Evolutionary conservation across 2,113 vertebrate species (phyloP), one percentile per base, ranked within the genome.

Genomic region (Amblyornis subalaris): DNA sequence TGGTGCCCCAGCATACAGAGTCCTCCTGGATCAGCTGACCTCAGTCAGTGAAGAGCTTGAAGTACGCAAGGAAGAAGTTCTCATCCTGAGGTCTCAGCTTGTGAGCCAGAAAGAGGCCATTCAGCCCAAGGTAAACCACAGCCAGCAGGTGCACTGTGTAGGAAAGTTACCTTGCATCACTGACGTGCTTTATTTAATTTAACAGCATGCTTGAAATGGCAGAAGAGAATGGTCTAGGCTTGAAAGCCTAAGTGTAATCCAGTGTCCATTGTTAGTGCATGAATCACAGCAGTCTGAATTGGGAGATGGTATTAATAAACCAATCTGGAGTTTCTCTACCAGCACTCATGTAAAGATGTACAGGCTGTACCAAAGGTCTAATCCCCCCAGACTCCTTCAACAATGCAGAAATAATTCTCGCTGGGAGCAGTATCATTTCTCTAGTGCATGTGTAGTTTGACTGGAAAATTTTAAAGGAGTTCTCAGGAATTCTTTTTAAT

Each of bases 81-180:
- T 99, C 57, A 99, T 99, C 94, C 96, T 99, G 75, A 98, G 99
- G 85, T 99, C 99, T n/a, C 99, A 99, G 96, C 98, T 99, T 36
- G 98, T 99, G 81, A 99, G 99, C 97, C 99, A 99, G 97, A 99
- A 99, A 73, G 99, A 99, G 82, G 99, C 99, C 10, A 97, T 99
- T 96, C 98, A 98, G 48, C 99, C 98, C 96, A 99, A 99, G 99
- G 99, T 99, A 96, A 95, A 71, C 12, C 26, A 0, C 0, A 35
- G 31, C 31, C 69, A 42, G 57, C 33, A 45, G 15, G 10, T 5
- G 9, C 45, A 2, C 14, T 18, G 33, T 14, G 36, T 4, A 4
- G 20, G 55, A 14, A 25, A 66, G 33, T 51, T 44, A 6, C 14
- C 3, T 18, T 70, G 33, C 85, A 19, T 44, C 60, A 25, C 40